Evolutionary conservation across 2,797 vertebrate genomes (phyloP), one percentile per base, ranked within the genome.

Genomic region (Buceros bicornis): DNA sequence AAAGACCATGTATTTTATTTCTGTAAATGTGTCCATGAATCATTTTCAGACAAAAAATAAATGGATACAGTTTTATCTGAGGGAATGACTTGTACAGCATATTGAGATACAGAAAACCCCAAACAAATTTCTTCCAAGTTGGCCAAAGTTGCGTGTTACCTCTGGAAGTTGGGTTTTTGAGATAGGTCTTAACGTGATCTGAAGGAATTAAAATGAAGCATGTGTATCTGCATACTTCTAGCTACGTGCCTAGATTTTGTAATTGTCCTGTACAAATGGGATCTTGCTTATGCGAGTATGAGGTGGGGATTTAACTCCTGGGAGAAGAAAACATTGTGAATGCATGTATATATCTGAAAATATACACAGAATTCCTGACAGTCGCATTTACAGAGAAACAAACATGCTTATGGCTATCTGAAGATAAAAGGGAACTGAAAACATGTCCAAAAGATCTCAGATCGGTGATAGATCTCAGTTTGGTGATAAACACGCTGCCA

Each of bases 391-490:
- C 19, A 20, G 12, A 17, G 91, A 71, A 90, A 64, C 56, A 89
- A 29, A 77, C 17, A 5, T 1, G 2, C n/a, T 83, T 0, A 0
- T 80, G 69, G 69, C 64, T 92, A 10, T 69, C 48, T 20, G 26
- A 82, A 89, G 81, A 64, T 57, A 16, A 82, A 89, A 43, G 22
- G 21, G 40, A 85, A 40, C 42, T 26, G 33, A 65, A 91, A 82
- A 82, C 0, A 0, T 64, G 51, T 80, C 33, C 67, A 45, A 73
- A 91, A 35, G 37, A 40, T 40, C 37, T 40, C 37, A 40, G 37
- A 40, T 40, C 20, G 35, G 12, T 56, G 22, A 56, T 8, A 77
- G 51, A n/a, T 64, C 33, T 82, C 2, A 4, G 19, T 79, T 79
- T 12, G 10, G 33, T 37, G 60, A 70, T 72, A 83, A 91, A 72